Conservation (phyloP, 2,888 invertebrate genomes). For the Cantharis rustica region DNA sequence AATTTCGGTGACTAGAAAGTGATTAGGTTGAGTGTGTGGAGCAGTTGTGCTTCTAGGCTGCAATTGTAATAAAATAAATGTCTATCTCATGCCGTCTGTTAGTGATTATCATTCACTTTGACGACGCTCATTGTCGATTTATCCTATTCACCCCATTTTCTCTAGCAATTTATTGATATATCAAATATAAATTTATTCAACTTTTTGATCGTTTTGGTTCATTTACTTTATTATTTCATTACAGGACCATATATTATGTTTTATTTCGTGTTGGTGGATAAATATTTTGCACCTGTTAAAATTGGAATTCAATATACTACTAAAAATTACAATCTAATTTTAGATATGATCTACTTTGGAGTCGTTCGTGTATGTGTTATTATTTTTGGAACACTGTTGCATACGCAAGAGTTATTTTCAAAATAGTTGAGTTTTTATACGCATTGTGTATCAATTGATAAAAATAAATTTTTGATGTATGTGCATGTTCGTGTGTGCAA, state of each 20-base stretch:
- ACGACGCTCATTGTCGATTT: constrained; percentile 29
- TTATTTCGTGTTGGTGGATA: not conserved
- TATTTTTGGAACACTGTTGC: constrained; percentile 26
- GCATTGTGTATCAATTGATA: constrained; percentile 20
- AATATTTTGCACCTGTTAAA: not conserved
- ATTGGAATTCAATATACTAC: not conserved
- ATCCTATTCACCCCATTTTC: constrained; percentile 19
- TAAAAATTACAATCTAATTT: constrained; percentile 10
- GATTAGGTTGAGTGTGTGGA: constrained; percentile 37
- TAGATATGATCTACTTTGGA: constrained; percentile 21
- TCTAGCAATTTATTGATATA: constrained; percentile 29
- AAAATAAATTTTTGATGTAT: constrained; percentile 16
- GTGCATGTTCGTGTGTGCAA: not conserved
- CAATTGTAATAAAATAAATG: constrained; percentile 52
- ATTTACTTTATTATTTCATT: constrained; percentile 20
- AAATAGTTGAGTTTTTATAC: constrained; percentile 17
- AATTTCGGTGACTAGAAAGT: constrained; percentile 28
- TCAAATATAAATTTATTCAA: constrained; percentile 17
- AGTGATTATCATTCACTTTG: constrained; percentile 49
- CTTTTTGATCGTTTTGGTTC: constrained; percentile 28
- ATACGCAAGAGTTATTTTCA: constrained; percentile 25
- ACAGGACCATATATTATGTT: not conserved
- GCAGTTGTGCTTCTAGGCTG: constrained; percentile 47
- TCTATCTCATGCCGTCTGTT: constrained; percentile 47
- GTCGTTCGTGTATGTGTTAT: constrained; percentile 3